Evolutionary conservation across 2,797 vertebrate genomes (phyloP).

Genomic region (Microhierax caerulescens): DNA sequence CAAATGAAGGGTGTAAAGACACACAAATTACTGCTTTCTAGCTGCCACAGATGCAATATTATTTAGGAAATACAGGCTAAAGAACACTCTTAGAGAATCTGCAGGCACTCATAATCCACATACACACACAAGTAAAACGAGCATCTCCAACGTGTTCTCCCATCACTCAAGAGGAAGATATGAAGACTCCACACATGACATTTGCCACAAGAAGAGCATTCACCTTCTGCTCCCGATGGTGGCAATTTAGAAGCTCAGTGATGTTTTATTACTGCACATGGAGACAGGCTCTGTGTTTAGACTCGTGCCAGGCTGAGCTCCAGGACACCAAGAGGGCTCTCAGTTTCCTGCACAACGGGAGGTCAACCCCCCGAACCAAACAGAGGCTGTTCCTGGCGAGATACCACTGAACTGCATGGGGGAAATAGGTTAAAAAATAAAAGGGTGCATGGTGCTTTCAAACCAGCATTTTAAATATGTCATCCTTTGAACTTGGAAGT

Average conservation of each 20-base stretch:
- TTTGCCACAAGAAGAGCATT: neutral
- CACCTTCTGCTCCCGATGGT: neutral
- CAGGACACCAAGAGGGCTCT: neutral
- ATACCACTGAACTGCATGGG: neutral
- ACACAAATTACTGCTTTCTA: neutral
- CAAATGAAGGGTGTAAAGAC: neutral
- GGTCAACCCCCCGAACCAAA: neutral
- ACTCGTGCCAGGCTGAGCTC: neutral
- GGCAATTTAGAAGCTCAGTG: neutral
- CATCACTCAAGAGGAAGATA: neutral
- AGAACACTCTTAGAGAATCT: neutral
- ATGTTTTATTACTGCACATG: fast-evolving
- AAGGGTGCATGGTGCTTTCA: neutral
- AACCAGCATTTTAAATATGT: neutral
- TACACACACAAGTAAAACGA: neutral
- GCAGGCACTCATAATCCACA: neutral
- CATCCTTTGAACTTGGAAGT: neutral
- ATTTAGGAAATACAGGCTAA: neutral
- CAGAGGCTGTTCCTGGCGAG: neutral
- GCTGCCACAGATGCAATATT: neutral
- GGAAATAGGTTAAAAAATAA: neutral
- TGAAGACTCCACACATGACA: neutral
- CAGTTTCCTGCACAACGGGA: neutral
- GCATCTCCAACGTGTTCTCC: neutral
- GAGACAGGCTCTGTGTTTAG: neutral